Evolutionary conservation across 2,113 vertebrate genomes (phyloP), one percentile per base, ranked within the genome.

Genomic region (Sapayoa aenigma): DNA sequence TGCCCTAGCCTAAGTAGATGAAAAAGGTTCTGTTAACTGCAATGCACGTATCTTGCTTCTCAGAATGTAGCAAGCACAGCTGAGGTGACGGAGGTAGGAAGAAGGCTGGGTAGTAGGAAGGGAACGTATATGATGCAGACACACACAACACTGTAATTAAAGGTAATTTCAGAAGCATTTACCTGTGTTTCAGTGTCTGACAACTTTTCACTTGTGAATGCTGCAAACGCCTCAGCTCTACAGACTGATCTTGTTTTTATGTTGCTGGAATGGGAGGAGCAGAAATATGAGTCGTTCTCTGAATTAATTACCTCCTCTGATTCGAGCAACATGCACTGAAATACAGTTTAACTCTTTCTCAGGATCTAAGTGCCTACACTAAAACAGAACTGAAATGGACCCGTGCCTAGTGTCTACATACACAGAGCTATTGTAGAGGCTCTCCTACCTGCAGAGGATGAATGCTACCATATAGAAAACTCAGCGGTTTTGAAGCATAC

Each of bases 161-260:
- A 60, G 67, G 81, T 72, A 92, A 89, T 94, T 97, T 97, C 89
- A 94, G 91, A 96, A 95, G 74, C 72, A 72, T 83, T 96, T 93
- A 81, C 91, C 94, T 97, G 93, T 60, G 74, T 89, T 92, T 95
- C 89, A 97, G 60, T 87, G 67, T 93, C 94, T 92, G 79, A 93
- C 62, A 93, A 95, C 86, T 87, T 94, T 90, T 93, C 84, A 89
- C 88, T 92, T 91, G 78, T 84, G 91, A 93, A 76, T 60, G 39
- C 56, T 59, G 68, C 59, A 79, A 86, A 39, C 0, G 18, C 60
- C 84, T 73, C 66, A 95, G 81, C 74, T 89, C 79, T 89, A 56
- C 67, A 87, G 94, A 67, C 15, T 65, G 50, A 82, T 88, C 75
- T 89, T 93, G 85, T 74, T 58, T 94, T 96, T 53, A 49, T 86